phyloP scores from a whole-genome alignment of 2,797 vertebrate genomes.

The Lutjanus argentimaculatus region DNA sequence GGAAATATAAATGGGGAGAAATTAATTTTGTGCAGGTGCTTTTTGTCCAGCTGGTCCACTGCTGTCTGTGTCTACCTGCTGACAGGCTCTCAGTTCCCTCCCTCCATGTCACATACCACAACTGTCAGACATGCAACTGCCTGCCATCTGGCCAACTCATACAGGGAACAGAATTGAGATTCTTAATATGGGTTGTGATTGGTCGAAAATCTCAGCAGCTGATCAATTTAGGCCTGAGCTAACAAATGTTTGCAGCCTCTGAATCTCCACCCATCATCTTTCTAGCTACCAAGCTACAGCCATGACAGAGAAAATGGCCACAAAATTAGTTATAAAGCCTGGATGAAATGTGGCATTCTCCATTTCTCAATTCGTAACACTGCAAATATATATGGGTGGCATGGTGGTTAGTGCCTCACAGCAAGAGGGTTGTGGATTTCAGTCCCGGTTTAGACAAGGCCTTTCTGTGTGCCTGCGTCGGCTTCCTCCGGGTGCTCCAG shows the following conservation, averaged over 20 bases:
- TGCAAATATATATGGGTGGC: too few relatives aligned
- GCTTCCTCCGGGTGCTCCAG: too few relatives aligned
- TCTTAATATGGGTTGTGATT: background rate
- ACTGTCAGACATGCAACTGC: background rate
- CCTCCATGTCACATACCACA: constrained; percentile 7
- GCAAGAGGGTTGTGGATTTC: too few relatives aligned
- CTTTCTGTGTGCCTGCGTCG: too few relatives aligned
- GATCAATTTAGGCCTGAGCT: background rate
- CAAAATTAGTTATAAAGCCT: background rate
- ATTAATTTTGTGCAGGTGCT: background rate
- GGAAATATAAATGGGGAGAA: constrained; percentile 3
- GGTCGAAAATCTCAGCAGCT: too few relatives aligned
- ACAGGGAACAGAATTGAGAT: background rate
- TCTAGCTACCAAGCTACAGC: too few relatives aligned
- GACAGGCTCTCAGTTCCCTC: background rate
- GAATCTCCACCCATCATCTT: background rate
- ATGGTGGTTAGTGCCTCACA: too few relatives aligned
- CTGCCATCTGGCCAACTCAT: background rate
- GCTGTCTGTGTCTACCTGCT: constrained; percentile 22
- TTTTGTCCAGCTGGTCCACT: constrained; percentile 29
- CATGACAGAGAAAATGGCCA: background rate
- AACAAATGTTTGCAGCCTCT: background rate
- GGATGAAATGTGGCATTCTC: background rate
- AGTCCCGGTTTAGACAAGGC: too few relatives aligned
- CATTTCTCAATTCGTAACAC: too few relatives aligned